A percentile compares a stretch with the other conserved stretches of the same genome.
These are phyloP conservation scores for Eulemur macaco DNA, from an alignment of 2,113 vertebrate genomes.

Conservation along the genomic window DNA sequence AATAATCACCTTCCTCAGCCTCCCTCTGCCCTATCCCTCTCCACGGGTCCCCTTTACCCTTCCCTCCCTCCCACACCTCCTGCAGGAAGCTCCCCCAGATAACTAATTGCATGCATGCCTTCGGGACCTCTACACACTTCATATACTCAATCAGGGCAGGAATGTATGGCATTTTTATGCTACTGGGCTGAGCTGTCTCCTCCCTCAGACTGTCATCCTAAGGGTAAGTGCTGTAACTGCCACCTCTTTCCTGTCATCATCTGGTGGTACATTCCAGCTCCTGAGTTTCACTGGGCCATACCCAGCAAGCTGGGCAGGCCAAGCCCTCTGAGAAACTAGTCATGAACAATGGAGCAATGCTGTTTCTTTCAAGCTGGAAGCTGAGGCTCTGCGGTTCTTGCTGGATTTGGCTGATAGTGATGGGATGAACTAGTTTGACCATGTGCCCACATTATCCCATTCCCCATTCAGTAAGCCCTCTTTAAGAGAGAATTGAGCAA, in stretches of 20 bases:
- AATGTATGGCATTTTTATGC: constrained; percentile 19
- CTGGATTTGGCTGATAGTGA: not conserved
- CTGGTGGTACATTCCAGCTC: not conserved
- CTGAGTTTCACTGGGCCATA: constrained; percentile 18
- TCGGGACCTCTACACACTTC: not conserved
- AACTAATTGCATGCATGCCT: not conserved
- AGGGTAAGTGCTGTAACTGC: constrained; percentile 7
- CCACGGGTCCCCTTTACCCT: not conserved
- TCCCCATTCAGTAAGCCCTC: constrained; percentile 27
- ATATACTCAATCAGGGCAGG: constrained; percentile 37
- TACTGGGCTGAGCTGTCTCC: not conserved
- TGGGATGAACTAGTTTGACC: constrained; percentile 8
- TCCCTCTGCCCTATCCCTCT: not conserved
- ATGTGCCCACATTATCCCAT: not conserved
- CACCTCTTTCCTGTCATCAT: constrained; percentile 48
- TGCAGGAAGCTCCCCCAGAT: constrained; percentile 7
- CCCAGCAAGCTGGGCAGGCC: not conserved
- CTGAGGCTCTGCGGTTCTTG: not conserved
- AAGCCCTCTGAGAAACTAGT: constrained; percentile 21
- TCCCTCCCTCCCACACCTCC: not conserved
- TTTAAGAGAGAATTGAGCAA: constrained; percentile 39
- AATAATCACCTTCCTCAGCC: not conserved
- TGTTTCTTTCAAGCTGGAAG: not conserved
- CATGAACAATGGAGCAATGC: constrained; percentile 40
- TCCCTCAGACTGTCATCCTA: constrained; percentile 20